Percentiles rank a stretch among this genome's conserved stretches.
Conservation (phyloP, 2,113 vertebrate species). For the Antechinus flavipes region DNA sequence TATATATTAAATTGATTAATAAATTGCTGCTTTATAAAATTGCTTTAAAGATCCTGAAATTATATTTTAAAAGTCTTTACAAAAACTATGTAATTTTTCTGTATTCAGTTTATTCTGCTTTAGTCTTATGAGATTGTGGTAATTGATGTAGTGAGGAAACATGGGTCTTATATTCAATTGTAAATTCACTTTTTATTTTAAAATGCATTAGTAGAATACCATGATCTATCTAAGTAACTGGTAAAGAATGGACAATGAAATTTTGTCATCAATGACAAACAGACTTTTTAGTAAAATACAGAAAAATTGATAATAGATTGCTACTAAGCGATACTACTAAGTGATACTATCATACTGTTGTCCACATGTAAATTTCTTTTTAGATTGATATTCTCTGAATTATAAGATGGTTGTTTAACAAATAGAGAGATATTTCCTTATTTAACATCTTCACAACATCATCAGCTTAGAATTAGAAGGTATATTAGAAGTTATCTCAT, state of each 20-base stretch:
- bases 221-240: not conserved
- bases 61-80: not conserved
- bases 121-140: not conserved
- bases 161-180: not conserved
- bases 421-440: not conserved
- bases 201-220: conserved; percentile 1
- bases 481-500: not conserved
- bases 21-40: not conserved
- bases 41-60: conserved; percentile 40
- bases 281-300: not conserved
- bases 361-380: not conserved
- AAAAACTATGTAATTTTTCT: not conserved
- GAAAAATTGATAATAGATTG: not conserved
- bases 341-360: not conserved
- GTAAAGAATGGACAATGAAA: not conserved
- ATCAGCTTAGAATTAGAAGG: not conserved
- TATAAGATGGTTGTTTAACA: not conserved
- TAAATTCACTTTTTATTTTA: not conserved
- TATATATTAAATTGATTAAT: conserved; percentile 50
- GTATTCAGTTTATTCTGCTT: not conserved
- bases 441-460: not conserved
- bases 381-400: conserved; percentile 2
- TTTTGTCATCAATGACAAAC: not conserved
- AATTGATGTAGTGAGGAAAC: not conserved
- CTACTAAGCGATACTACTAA: not conserved